Evolutionary conservation across 2,888 invertebrate species (phyloP).

Genomic region (Criorhina ranunculi): DNA sequence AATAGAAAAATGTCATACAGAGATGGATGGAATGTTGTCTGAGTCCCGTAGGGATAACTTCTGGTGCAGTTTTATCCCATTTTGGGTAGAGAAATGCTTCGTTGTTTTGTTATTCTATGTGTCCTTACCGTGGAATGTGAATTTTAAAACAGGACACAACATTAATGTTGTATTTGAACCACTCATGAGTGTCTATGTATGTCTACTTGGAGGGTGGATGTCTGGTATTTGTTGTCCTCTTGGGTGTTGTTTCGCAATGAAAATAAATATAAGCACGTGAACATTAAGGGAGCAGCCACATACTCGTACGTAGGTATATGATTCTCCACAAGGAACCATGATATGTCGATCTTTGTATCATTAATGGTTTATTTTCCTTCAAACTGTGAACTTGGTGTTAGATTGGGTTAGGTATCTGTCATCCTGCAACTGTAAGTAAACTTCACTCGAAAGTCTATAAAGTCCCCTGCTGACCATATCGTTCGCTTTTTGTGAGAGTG

Average conservation of each 20-base stretch:
- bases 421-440: too few species aligned
- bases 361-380: too few species aligned
- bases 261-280: background rate
- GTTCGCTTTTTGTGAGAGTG: too few species aligned
- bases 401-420: too few species aligned
- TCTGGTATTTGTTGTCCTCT: constrained; percentile 21
- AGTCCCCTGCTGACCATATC: too few species aligned
- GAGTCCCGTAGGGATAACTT: constrained; percentile 27
- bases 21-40: constrained; percentile 25
- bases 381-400: too few species aligned
- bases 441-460: too few species aligned
- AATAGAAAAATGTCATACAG: background rate
- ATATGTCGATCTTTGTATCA: too few species aligned
- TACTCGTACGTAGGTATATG: too few species aligned
- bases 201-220: constrained; percentile 26
- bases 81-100: background rate
- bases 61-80: background rate
- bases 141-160: constrained; percentile 5
- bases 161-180: constrained; percentile 20
- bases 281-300: too few species aligned
- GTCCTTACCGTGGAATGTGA: constrained; percentile 12
- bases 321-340: too few species aligned
- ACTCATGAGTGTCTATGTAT: constrained; percentile 5
- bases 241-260: background rate
- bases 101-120: background rate